Conservation (phyloP, 2,888 invertebrate genomes). For the Limnephilus marmoratus region DNA sequence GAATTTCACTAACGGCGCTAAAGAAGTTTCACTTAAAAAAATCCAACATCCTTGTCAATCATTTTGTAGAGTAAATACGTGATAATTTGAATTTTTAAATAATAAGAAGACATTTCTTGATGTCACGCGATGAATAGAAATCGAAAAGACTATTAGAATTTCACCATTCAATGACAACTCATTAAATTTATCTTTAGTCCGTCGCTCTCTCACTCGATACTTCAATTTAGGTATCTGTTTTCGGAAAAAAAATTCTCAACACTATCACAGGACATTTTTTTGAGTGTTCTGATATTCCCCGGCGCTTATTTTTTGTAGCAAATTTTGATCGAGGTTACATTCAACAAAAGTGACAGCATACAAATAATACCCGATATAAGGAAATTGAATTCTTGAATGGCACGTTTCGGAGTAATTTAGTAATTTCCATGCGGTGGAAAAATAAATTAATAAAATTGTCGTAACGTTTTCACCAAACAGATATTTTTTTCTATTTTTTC, state of each 20-base stretch:
- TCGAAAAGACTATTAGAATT: neutral
- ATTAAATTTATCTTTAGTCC: neutral
- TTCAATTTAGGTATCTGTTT: neutral
- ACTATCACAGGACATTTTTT: neutral
- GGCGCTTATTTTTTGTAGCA: neutral
- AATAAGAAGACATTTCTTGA: neutral
- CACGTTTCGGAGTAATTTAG: neutral
- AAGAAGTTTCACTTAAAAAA: too few relatives aligned
- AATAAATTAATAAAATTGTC: neutral
- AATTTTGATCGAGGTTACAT: neutral
- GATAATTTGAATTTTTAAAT: neutral
- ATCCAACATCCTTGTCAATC: neutral
- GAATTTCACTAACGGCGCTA: too few relatives aligned
- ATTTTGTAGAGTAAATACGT: neutral
- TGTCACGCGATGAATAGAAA: neutral
- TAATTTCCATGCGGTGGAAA: neutral
- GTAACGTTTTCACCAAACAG: neutral
- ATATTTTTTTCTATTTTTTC: neutral
- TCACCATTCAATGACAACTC: neutral
- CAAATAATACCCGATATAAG: neutral
- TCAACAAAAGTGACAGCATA: neutral
- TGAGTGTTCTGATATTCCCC: neutral
- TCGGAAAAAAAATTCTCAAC: neutral
- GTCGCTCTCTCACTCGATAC: neutral
- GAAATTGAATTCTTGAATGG: constrained; percentile 2